A percentile compares a stretch with the other conserved stretches of the same genome.
These are phyloP conservation scores for Oligia strigilis DNA, from an alignment of 2,888 invertebrate genomes.

Conservation along the genomic window DNA sequence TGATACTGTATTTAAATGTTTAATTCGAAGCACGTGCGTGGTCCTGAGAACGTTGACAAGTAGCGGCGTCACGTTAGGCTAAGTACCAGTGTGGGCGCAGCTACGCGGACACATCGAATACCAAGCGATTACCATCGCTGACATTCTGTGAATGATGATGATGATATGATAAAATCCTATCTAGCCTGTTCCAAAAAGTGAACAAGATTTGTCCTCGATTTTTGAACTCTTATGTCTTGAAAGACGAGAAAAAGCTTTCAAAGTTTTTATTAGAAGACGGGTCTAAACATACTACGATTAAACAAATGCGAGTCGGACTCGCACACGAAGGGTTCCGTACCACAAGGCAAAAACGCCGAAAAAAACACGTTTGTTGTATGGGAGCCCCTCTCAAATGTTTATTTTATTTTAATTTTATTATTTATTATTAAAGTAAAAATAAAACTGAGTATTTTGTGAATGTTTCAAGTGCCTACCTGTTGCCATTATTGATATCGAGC, in stretches of 20 bases:
- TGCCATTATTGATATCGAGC: no score
- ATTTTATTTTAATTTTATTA: no score
- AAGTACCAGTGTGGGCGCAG: slow-evolving; percentile 36
- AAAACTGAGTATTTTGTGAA: no score
- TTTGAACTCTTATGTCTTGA: background rate
- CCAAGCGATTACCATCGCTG: slow-evolving; percentile 33
- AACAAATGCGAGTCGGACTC: no score
- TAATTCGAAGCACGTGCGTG: slow-evolving; percentile 48
- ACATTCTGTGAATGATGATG: slow-evolving; percentile 30
- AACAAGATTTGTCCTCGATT: background rate
- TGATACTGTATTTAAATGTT: slow-evolving; percentile 26
- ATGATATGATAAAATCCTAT: background rate
- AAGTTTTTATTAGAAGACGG: background rate
- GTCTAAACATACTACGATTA: background rate
- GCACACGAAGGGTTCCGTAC: no score
- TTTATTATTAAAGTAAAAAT: no score
- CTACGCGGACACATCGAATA: slow-evolving; percentile 36
- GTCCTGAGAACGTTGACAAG: slow-evolving; percentile 53
- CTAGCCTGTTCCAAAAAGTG: no score
- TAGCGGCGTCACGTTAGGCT: slow-evolving; percentile 45
- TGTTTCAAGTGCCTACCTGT: no score
- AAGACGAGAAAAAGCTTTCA: background rate
- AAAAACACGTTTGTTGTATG: no score
- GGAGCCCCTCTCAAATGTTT: no score
- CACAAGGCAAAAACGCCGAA: no score